A percentile compares a stretch with the other conserved stretches of the same genome.
These are phyloP conservation scores for Spea multiplicata DNA, from an alignment of 2,113 vertebrate genomes.

Conservation along the genomic window DNA sequence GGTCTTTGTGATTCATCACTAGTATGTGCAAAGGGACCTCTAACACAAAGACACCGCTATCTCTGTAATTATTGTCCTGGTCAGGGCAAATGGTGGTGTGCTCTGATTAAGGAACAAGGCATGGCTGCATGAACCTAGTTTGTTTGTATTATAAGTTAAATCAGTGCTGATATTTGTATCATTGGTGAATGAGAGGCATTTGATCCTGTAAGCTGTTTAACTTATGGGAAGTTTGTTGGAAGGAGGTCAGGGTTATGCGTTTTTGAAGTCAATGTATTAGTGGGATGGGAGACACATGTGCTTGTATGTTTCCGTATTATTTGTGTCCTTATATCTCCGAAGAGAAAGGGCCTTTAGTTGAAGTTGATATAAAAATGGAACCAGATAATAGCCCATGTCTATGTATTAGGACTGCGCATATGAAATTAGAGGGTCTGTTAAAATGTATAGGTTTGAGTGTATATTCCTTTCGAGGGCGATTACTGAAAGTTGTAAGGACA, in stretches of 20 bases:
- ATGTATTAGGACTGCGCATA: too few species aligned
- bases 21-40: constrained; percentile 11
- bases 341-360: too few species aligned
- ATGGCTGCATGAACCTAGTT: too few species aligned
- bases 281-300: too few species aligned
- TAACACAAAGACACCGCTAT: constrained; percentile 29
- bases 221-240: background rate
- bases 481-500: background rate
- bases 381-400: too few species aligned
- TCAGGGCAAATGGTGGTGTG: background rate
- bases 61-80: background rate
- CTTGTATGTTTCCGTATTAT: too few species aligned
- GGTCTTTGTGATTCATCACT: constrained; percentile 65
- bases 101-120: background rate
- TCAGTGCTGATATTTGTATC: background rate
- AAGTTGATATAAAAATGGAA: too few species aligned
- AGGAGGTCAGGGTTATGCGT: background rate
- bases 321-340: too few species aligned
- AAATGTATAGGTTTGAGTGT: too few species aligned
- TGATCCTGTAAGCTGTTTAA: background rate
- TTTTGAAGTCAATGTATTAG: background rate
- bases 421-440: too few species aligned
- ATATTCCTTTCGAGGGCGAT: too few species aligned
- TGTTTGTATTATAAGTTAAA: too few species aligned
- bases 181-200: background rate